phyloP scores from a whole-genome alignment of 2,797 vertebrate species.

The Carduelis carduelis region DNA sequence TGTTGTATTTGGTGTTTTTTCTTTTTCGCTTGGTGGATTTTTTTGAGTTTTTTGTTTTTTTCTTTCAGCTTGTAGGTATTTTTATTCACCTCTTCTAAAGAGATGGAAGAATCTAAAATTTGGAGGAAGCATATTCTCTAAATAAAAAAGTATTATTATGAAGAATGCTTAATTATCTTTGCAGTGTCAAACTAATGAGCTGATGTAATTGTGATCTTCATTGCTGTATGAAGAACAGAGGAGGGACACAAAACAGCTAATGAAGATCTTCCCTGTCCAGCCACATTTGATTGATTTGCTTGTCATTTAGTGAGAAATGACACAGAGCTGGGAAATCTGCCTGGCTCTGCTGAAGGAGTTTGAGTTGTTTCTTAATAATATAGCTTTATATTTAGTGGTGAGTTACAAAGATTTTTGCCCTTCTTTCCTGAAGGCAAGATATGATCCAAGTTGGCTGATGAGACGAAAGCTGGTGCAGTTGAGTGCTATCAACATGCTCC shows the following conservation, averaged over 20 bases:
- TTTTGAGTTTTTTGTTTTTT: neutral
- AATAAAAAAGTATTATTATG: neutral
- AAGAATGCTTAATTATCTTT: constrained; percentile 22
- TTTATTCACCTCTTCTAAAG: neutral
- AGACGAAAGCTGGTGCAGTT: neutral
- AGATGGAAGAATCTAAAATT: neutral
- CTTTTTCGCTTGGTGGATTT: too few species aligned
- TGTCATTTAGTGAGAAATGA: constrained; percentile 1
- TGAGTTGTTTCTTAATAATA: constrained; percentile 46
- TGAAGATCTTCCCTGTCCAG: neutral
- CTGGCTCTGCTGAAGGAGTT: neutral
- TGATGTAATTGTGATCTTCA: neutral
- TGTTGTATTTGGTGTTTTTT: neutral
- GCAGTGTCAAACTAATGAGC: neutral
- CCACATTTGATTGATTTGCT: neutral
- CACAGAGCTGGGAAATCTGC: neutral
- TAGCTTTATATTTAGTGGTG: neutral
- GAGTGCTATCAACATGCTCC: neutral
- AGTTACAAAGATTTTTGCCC: neutral
- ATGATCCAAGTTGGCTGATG: neutral
- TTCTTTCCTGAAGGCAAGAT: neutral
- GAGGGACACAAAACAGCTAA: neutral
- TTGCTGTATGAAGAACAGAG: neutral
- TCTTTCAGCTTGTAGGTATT: neutral
- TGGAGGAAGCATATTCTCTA: neutral